phyloP scores from a whole-genome alignment of 2,113 vertebrate species.

The Gadus macrocephalus region DNA sequence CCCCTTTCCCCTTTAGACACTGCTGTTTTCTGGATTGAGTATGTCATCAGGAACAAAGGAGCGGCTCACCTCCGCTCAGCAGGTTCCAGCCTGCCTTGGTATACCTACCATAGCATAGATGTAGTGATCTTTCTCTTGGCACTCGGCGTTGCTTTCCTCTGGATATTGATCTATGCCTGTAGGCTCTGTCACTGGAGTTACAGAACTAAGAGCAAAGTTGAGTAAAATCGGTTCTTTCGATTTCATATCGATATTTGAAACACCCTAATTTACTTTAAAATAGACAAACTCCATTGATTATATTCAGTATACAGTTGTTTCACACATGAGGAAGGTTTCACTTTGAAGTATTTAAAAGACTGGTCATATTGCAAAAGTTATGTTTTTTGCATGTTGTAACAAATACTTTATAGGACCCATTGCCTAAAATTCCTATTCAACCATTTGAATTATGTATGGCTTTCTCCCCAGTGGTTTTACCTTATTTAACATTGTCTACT shows the following conservation, averaged over 20 bases:
- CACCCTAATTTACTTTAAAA: neutral
- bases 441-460: slow-evolving; percentile 62
- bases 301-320: neutral
- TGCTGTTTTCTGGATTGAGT: slow-evolving; percentile 76
- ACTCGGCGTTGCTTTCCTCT: slow-evolving; percentile 24
- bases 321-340: neutral
- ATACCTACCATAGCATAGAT: slow-evolving; percentile 66
- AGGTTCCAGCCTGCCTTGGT: slow-evolving; percentile 65
- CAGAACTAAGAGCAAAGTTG: slow-evolving; percentile 56
- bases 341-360: slow-evolving; percentile 37
- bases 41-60: slow-evolving; percentile 68
- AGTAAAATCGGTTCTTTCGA: slow-evolving; percentile 35
- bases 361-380: neutral
- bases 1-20: slow-evolving; percentile 60
- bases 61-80: slow-evolving; percentile 58
- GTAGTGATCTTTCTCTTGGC: slow-evolving; percentile 38
- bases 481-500: too few relatives aligned
- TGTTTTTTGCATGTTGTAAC: slow-evolving; percentile 44
- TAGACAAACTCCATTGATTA: neutral
- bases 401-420: slow-evolving; percentile 51
- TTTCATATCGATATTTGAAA: neutral
- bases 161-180: slow-evolving; percentile 29
- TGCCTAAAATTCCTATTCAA: slow-evolving; percentile 58
- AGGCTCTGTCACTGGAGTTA: slow-evolving; percentile 45
- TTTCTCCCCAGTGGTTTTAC: slow-evolving; percentile 15